Evolutionary conservation across 1,140 invertebrate genomes (phyloP), one percentile per base, ranked within the genome.

Genomic region (Phenacoccus solenopsis): DNA sequence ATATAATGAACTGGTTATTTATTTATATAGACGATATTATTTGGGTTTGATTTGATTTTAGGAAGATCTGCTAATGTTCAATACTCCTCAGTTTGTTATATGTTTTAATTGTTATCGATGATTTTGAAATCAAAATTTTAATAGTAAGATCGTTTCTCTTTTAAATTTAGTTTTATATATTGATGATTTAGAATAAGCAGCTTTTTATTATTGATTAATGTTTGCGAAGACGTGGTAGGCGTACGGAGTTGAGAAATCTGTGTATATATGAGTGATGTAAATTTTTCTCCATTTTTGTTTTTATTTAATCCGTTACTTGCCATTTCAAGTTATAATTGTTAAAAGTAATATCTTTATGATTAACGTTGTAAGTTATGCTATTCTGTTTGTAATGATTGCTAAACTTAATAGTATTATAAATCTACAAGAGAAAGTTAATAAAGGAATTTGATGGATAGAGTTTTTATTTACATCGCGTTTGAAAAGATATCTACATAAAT

Each of bases 231-330:
- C 25, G 16, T 16, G 59, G 59, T 20, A 25, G 2, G 12, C 25
- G 16, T 16, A 22, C 20, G 10, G 25, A 25, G 59, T 64, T n/a
- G n/a, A n/a, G n/a, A n/a, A n/a, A n/a, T n/a, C n/a, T n/a, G 4
- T 64, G 22, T 25, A 64, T 25, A 27, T 64, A 64, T 24, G 7
- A 64, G 9, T 64, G 21, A 64, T 64, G 59, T 64, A 27, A 22
- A 25, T 64, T 24, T 20, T 25, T 64, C 16, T 59, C 21, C n/a
- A n/a, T n/a, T 64, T 64, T 64, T 64, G 59, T 64, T 64, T 64
- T 27, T 64, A 64, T 64, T 64, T 64, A 64, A 64, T 64, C 4
- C 59, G 59, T 64, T 64, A 64, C 59, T 64, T 64, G 59, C 59
- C 59, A 64, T 64, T 64, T 10, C 21, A 64, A 64, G 25, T 64